Evolutionary conservation across 2,888 invertebrate species (phyloP).

Genomic region (Metallyticus violacea): DNA sequence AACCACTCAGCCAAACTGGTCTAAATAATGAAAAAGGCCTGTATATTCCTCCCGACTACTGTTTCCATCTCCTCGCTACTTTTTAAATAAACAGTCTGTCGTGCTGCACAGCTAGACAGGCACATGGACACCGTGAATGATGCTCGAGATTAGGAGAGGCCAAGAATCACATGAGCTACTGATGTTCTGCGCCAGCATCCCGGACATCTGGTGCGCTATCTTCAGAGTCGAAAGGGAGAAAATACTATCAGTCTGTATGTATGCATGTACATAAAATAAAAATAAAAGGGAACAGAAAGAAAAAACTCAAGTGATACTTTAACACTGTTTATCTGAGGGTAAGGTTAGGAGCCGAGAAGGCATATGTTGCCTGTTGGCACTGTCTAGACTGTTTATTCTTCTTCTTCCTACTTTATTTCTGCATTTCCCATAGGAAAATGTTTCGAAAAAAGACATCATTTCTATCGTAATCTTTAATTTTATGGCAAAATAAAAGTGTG

Average conservation of each 20-base stretch:
- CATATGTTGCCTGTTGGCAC: neutral
- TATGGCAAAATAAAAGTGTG: no score
- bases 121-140: neutral
- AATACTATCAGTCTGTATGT: neutral
- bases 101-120: neutral
- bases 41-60: neutral
- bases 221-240: neutral
- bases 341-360: neutral
- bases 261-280: neutral
- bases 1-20: neutral
- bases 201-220: neutral
- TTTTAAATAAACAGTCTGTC: neutral
- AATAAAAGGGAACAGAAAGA: neutral
- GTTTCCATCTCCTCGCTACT: neutral
- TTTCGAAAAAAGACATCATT: no score
- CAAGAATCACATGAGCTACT: neutral
- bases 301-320: slow-evolving; percentile 23
- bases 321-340: slow-evolving; percentile 22
- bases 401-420: no score
- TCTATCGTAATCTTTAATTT: no score
- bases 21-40: neutral
- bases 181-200: neutral
- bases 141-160: neutral
- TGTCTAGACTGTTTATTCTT: neutral
- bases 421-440: no score